Conservation (phyloP, 2,797 vertebrate genomes). For the Euthynnus affinis region DNA sequence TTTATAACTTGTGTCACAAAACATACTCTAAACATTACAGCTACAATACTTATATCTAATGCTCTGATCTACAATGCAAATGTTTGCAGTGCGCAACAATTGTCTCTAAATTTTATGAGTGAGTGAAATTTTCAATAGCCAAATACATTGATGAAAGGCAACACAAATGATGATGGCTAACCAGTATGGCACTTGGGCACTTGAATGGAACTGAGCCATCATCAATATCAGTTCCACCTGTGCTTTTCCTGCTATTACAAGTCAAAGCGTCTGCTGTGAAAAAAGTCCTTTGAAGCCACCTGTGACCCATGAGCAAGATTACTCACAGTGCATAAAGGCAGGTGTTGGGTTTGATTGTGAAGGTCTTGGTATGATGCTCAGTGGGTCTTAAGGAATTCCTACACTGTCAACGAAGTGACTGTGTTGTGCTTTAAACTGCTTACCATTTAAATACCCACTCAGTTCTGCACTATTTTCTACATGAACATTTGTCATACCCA, state of each 20-base stretch:
- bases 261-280: too few relatives aligned
- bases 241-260: too few relatives aligned
- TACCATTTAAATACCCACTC: not conserved
- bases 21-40: conserved; percentile 10
- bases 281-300: not conserved
- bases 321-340: not conserved
- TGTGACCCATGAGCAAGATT: not conserved
- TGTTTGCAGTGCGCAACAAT: not conserved
- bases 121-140: not conserved
- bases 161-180: not conserved
- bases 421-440: not conserved
- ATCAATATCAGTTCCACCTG: too few relatives aligned
- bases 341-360: not conserved
- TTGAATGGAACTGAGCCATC: too few relatives aligned
- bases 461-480: not conserved
- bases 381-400: not conserved
- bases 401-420: not conserved
- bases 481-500: conserved; percentile 9
- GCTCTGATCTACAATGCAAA: conserved; percentile 17
- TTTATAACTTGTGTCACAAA: conserved; percentile 28
- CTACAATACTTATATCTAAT: not conserved
- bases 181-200: too few relatives aligned
- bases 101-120: not conserved
- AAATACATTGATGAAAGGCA: not conserved
- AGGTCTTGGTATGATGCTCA: not conserved